These are phyloP conservation scores for Sphaeridia pumilis DNA, from an alignment of 2,888 invertebrate species.

Conservation along the genomic window DNA sequence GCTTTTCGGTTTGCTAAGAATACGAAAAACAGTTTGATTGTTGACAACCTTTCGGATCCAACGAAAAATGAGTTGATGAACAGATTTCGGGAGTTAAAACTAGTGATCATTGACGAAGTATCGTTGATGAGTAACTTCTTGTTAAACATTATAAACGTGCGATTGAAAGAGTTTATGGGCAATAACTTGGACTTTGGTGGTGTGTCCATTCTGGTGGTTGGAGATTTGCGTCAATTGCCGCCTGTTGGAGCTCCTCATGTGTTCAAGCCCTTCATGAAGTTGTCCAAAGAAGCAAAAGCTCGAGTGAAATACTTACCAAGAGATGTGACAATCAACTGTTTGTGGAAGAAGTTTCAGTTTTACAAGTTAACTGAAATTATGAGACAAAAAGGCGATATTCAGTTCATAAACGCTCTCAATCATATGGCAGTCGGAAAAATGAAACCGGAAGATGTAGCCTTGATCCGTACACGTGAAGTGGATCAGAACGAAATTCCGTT, in stretches of 20 bases:
- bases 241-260: conserved; percentile 23
- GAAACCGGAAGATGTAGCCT: conserved; percentile 8
- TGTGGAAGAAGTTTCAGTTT: conserved; percentile 16
- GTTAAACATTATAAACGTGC: conserved; percentile 9
- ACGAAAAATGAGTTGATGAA: too few relatives aligned
- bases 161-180: conserved; percentile 13
- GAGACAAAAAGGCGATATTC: conserved; percentile 21
- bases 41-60: too few relatives aligned
- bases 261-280: conserved; percentile 8
- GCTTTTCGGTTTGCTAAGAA: too few relatives aligned
- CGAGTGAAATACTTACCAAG: too few relatives aligned
- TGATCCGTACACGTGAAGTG: conserved; percentile 14
- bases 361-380: conserved; percentile 23
- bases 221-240: conserved; percentile 19
- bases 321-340: not conserved
- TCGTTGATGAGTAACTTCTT: conserved; percentile 13
- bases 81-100: not conserved
- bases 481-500: not conserved
- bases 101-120: conserved; percentile 26
- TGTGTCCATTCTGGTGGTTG: conserved; percentile 15
- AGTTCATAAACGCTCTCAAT: conserved; percentile 21
- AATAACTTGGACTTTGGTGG: conserved; percentile 4
- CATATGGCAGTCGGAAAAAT: conserved; percentile 18
- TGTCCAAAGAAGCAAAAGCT: too few relatives aligned
- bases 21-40: too few relatives aligned